Base-by-base conservation (phyloP, 2,113 vertebrate genomes). In the Neotoma lepida region DNA sequence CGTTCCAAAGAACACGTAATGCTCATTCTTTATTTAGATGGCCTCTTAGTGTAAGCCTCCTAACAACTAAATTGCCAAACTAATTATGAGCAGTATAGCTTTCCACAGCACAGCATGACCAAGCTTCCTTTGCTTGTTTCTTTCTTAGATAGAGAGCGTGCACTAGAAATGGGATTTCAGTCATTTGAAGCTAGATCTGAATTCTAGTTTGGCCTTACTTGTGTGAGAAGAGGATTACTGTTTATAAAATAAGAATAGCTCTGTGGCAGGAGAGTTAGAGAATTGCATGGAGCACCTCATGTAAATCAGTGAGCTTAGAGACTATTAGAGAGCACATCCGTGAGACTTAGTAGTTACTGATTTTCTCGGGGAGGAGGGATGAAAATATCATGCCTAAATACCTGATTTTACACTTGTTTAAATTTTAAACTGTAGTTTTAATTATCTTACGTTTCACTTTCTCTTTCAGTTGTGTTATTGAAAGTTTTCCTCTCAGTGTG, bases 381-480 rank as follows among this genome's bases (percentile, higher is more conserved):
- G 73, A 90, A 89, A 93, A n/a, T 70, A 76, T 93, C 58, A 63
- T 54, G 26, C 26, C 1, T 58, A 81, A 56, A 91, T 73, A 86
- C 9, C 88, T 5, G 26, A 39, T 51, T 56, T 18, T 73, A 88
- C 1, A 30, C 2, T 33, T 64, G 17, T 78, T 90, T 33, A 39
- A 66, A 30, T 51, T n/a, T 89, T 28, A 76, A 89, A 7, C 22
- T 61, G 80, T 82, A 41, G 30, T 82, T 82, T 82, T 39, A 82
- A 10, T 84, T 63, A 18, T 84, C 26, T 63, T 80, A 56, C n/a
- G 51, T 78, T 82, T 58, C n/a, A 44, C 24, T 84, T 44, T 63
- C 39, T 17, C 14, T 84, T 63, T 84, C 15, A 85, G 30, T 64
- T 22, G 35, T 61, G 4, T 20, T 66, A 46, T 64, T 35, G 39